Evolutionary conservation across 2,113 vertebrate species (phyloP).

Genomic region (Ceuthmochares aereus): DNA sequence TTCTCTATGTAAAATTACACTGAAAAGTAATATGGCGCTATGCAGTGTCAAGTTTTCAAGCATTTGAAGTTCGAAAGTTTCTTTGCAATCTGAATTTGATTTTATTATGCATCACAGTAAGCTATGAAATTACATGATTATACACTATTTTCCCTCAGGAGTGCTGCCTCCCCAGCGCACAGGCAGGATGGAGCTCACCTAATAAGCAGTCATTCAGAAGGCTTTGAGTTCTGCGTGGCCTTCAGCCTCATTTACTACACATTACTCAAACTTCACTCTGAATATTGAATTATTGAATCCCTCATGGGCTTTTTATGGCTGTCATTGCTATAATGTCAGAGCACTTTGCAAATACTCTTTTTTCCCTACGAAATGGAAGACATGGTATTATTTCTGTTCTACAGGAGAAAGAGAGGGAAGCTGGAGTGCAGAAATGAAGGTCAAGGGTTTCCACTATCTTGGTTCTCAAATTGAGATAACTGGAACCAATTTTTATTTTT

Average conservation of each 20-base stretch:
- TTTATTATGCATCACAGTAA: not conserved
- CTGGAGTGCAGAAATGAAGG: not conserved
- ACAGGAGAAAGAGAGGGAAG: not conserved
- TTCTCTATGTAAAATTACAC: not conserved
- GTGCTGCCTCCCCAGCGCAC: not conserved
- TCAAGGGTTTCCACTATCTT: not conserved
- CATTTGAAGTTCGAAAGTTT: not conserved
- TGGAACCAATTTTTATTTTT: not conserved
- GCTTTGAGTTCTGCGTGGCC: not conserved
- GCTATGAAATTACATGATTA: not conserved
- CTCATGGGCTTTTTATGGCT: not conserved
- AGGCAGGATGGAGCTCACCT: not conserved
- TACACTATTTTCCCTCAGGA: not conserved
- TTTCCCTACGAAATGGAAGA: not conserved
- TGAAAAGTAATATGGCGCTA: not conserved
- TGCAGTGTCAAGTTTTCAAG: not conserved
- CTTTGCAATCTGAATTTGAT: not conserved
- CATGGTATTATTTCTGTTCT: not conserved
- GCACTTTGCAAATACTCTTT: not conserved
- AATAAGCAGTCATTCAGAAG: not conserved
- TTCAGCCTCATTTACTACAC: not conserved
- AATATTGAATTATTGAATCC: not conserved
- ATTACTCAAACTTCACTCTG: conserved; percentile 23
- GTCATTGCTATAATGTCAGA: not conserved
- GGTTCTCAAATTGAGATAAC: not conserved